Base-by-base conservation (phyloP, 2,113 vertebrate species). In the Sapajus apella region DNA sequence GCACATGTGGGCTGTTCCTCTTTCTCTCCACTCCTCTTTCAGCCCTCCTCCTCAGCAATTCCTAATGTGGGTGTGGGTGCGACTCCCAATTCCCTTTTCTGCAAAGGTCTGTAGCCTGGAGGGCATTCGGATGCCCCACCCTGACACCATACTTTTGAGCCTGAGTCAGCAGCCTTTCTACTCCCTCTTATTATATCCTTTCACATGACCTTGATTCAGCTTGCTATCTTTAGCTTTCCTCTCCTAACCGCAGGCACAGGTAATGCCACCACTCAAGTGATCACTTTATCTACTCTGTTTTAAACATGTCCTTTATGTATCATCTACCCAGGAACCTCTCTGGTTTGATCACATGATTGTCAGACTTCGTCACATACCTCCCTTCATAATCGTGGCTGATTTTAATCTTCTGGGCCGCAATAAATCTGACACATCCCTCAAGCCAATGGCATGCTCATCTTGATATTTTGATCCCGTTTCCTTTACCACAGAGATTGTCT, bases 351-450 rank as follows among this genome's bases (percentile, higher is more conserved):
- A 61, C 87, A 81, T 98, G 94, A 97, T 96, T 98, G 98, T 98
- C 86, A 95, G 87, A 73, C 79, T 96, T 97, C 61, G 90, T 97
- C 96, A 97, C 56, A 85, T 92, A 81, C 20, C 87, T 64, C 37
- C 90, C 6, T 97, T 91, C 87, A 87, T 97, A 97, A 70, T 90
- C 75, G 79, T 80, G 77, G 56, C 56, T 96, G 94, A 95, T 98
- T 98, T 98, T 97, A 95, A 98, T 98, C 94, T 97, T 98, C 88
- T 94, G 1, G 6, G 17, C 94, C 52, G 94, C 87, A 95, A 83
- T 98, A 97, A 98, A 98, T 98, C 89, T 98, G 93, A 45, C 84
- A 97, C 82, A 94, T 84, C 66, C 45, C 50, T 98, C 66, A 97
- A 97, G 81, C 90, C 91, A 95, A 0, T 90, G 61, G 14, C 50